These are phyloP conservation scores for Ailuropoda melanoleuca DNA, from an alignment of 2,113 vertebrate species.

Conservation along the genomic window DNA sequence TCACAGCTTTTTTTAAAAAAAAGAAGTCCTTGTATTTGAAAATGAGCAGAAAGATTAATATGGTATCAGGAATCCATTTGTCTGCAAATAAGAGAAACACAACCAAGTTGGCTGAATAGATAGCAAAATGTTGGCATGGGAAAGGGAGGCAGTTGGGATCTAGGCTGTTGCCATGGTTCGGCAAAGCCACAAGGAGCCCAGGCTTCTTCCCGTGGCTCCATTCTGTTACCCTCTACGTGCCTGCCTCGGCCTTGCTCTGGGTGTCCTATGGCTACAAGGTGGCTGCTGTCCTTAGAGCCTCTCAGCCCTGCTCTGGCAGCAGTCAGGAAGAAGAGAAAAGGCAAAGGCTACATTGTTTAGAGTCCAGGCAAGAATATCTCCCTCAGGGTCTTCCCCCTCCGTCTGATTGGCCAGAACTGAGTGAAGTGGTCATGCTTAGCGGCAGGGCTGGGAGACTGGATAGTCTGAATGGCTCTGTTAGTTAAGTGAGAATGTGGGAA, in stretches of 20 bases:
- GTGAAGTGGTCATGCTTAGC: background rate
- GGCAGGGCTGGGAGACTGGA: background rate
- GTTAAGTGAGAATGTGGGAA: background rate
- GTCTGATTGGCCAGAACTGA: background rate
- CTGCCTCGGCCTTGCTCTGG: rapidly evolving
- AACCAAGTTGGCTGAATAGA: background rate
- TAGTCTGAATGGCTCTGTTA: background rate
- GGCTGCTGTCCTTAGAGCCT: background rate
- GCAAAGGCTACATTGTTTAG: background rate
- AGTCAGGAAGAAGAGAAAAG: background rate
- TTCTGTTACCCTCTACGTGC: background rate
- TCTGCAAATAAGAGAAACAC: background rate
- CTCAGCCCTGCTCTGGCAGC: background rate
- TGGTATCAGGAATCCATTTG: background rate
- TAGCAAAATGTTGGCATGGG: too few relatives aligned
- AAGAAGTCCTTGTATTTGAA: background rate
- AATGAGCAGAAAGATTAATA: background rate
- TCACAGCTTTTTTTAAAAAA: background rate
- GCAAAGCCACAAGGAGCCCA: background rate
- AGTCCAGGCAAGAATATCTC: background rate
- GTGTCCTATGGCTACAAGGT: background rate
- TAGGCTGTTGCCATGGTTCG: background rate
- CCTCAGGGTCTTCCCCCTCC: background rate
- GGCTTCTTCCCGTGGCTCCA: background rate
- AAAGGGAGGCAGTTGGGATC: background rate